Evolutionary conservation across 2,113 vertebrate genomes (phyloP).

Genomic region (Herpailurus yagouaroundi): DNA sequence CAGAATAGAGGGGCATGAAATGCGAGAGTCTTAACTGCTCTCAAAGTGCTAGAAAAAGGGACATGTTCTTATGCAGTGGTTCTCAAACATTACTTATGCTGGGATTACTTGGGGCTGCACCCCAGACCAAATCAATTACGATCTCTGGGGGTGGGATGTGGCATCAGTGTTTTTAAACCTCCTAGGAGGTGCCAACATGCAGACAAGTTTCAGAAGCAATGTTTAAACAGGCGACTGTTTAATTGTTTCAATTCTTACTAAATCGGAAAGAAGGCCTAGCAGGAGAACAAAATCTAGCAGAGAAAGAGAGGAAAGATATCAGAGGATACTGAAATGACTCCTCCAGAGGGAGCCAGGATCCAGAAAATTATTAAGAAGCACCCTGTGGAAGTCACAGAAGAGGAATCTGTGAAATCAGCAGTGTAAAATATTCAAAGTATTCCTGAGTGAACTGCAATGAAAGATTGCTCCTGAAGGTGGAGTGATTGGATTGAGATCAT

Average conservation of each 20-base stretch:
- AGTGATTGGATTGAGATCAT: neutral
- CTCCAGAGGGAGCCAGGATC: neutral
- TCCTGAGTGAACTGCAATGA: neutral
- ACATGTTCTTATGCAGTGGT: neutral
- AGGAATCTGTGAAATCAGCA: neutral
- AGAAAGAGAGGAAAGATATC: neutral
- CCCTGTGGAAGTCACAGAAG: neutral
- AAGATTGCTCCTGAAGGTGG: neutral
- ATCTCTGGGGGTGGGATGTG: neutral
- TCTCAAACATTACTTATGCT: neutral
- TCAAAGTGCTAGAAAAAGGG: neutral
- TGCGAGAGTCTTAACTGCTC: neutral
- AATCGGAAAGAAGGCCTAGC: neutral
- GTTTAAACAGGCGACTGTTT: neutral
- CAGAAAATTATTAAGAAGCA: neutral
- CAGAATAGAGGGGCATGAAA: neutral
- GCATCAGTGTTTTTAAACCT: neutral
- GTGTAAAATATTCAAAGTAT: neutral
- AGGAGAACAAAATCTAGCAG: neutral
- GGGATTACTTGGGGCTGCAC: neutral
- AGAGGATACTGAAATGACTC: neutral
- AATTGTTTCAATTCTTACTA: neutral
- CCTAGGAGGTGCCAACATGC: neutral
- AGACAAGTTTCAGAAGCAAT: neutral
- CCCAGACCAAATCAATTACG: neutral